These are phyloP conservation scores for Rousettus leschenaultii DNA, from an alignment of 2,113 vertebrate species.

Conservation along the genomic window DNA sequence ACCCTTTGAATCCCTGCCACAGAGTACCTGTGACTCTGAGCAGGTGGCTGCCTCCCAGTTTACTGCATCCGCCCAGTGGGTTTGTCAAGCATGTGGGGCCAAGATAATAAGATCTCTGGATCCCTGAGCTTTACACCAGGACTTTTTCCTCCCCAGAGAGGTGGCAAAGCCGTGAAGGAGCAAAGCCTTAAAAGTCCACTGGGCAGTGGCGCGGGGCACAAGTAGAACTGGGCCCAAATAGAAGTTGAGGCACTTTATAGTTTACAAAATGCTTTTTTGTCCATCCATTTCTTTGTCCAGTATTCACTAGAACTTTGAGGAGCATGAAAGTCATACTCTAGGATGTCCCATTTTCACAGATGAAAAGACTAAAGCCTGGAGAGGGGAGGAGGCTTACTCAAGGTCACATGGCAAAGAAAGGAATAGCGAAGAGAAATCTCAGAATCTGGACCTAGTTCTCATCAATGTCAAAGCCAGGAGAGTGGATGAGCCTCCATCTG, in stretches of 20 bases:
- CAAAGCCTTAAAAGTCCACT: not conserved
- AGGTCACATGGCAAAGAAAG: not conserved
- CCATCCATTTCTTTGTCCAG: not conserved
- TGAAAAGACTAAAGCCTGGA: not conserved
- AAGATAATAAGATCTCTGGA: not conserved
- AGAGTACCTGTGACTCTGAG: not conserved
- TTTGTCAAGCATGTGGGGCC: not conserved
- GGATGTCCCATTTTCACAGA: not conserved
- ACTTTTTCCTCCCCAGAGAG: not conserved
- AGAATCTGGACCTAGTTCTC: not conserved
- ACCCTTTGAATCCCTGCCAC: not conserved
- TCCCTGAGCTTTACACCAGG: not conserved
- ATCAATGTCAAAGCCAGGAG: rapidly evolving
- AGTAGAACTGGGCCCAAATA: not conserved
- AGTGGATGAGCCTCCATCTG: rapidly evolving
- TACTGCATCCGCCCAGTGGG: not conserved
- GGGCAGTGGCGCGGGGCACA: not conserved
- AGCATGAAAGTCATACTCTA: not conserved
- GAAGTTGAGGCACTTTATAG: not conserved
- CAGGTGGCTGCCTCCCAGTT: not conserved
- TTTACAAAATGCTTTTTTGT: not conserved
- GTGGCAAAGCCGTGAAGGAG: not conserved
- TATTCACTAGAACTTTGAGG: not conserved
- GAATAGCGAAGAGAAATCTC: not conserved
- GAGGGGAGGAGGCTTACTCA: not conserved